These are phyloP conservation scores for Dysidea cf. avara DNA, from an alignment of 37 sponge, comb jelly and placozoan species.

Conservation along the genomic window DNA sequence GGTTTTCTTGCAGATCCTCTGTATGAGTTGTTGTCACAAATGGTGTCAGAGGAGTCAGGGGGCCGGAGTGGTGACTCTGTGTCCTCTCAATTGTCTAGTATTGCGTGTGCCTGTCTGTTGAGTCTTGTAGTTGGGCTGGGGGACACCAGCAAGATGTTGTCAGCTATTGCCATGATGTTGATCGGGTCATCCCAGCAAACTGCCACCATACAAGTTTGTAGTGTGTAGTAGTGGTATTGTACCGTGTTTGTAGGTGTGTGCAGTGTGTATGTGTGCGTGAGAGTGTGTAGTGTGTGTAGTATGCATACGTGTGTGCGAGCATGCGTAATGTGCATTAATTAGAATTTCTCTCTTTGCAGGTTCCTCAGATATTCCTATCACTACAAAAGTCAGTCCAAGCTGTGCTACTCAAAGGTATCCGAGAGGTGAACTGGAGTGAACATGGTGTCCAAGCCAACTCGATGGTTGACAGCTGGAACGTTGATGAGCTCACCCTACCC, in stretches of 20 bases:
- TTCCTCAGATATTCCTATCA: slow-evolving; percentile 63
- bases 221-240: background rate
- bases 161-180: slow-evolving; percentile 67
- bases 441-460: slow-evolving; percentile 44
- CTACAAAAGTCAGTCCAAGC: slow-evolving; percentile 76
- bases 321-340: background rate
- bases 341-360: slow-evolving; percentile 18
- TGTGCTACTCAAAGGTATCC: slow-evolving; percentile 46
- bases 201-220: slow-evolving; percentile 44
- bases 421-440: slow-evolving; percentile 50
- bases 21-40: slow-evolving; percentile 77
- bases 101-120: slow-evolving; percentile 76
- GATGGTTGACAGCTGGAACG: slow-evolving; percentile 53
- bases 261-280: background rate
- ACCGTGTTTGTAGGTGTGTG: background rate
- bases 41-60: slow-evolving; percentile 53
- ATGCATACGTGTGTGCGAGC: background rate
- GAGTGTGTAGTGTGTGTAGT: background rate
- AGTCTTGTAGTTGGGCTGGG: slow-evolving; percentile 83
- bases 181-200: slow-evolving; percentile 32
- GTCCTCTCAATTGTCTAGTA: slow-evolving; percentile 47
- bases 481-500: background rate
- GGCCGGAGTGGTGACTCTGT: too few relatives aligned
- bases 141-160: slow-evolving; percentile 74
- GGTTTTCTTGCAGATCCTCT: slow-evolving; percentile 66